Base-by-base conservation (phyloP, 35 echinoderm and acorn worm species). In the Ophiothrix spiculata region DNA sequence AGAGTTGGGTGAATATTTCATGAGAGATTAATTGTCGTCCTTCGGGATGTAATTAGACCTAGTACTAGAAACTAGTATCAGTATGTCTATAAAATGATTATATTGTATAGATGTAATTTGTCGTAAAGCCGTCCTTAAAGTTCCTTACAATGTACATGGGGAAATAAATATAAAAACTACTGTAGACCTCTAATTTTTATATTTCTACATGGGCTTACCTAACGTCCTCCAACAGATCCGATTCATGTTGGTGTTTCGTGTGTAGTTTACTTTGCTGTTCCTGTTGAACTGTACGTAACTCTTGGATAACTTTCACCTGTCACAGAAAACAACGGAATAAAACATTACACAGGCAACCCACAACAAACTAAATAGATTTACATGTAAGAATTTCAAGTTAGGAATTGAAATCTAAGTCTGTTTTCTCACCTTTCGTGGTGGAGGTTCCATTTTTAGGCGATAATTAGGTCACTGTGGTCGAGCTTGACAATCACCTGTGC, bases 261-360 rank as follows among this genome's bases (percentile, higher is more conserved):
- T 84, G 88, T 31, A 90, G 56, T 39, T 83, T 90, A 11, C 40
- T 33, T 37, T 46, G 39, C 37, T 90, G 88, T 41, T 90, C 88
- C 38, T 76, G 64, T 36, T 90, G 88, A 29, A 83, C 32, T 6
- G 40, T 39, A 75, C 81, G 81, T n/a, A 90, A 74, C 23, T 84
- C 80, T 41, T 90, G 88, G 31, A 78, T 64, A 77, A 90, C 74
- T 90, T 89, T 90, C 80, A 81, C 80, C 88, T 90, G 35, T 25
- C 37, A 69, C n/a, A 56, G 0, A 81, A 64, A 37, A 80, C 40
- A 69, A 42, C 1, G 10, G 19, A 2, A 81, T 23, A 17, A 42
- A 81, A 42, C 37, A 46, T 40, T 25, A 81, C 28, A 81, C 31
- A 40, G 4, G 37, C 33, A 79, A 79, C 35, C 13, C n/a, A 79